Evolutionary conservation across 2,113 vertebrate genomes (phyloP).

Genomic region (Solenodon paradoxus): DNA sequence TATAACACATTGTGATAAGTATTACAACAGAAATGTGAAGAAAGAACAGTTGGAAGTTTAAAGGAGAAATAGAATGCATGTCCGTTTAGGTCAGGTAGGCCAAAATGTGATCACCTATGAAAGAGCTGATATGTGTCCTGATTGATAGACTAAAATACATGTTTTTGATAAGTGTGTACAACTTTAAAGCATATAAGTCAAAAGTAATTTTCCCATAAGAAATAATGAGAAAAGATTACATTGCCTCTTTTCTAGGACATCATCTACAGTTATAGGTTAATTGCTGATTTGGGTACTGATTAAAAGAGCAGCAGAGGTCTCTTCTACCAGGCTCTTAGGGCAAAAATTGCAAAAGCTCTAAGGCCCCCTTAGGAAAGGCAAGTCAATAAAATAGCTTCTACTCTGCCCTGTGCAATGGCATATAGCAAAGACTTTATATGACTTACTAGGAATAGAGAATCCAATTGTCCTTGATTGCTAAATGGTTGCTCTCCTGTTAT

Average conservation of each 20-base stretch:
- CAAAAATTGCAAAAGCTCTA: conserved; percentile 40
- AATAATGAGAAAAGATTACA: conserved; percentile 57
- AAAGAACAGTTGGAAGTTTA: not conserved
- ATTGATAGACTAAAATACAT: not conserved
- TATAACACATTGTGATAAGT: not conserved
- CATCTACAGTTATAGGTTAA: conserved; percentile 61
- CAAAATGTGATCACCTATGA: not conserved
- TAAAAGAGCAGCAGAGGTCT: conserved; percentile 59
- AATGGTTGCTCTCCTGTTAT: not conserved
- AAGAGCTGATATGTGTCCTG: not conserved
- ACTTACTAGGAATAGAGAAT: not conserved
- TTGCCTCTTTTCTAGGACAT: conserved; percentile 58
- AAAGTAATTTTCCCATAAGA: conserved; percentile 51
- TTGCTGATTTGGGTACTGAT: conserved; percentile 62
- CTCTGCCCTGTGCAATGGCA: not conserved
- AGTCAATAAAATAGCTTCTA: conserved; percentile 46
- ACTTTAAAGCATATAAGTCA: conserved; percentile 21
- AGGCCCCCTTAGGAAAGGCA: not conserved
- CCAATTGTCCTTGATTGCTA: conserved; percentile 4
- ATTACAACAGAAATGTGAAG: conserved; percentile 2
- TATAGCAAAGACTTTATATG: not conserved
- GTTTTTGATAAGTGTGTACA: conserved; percentile 32
- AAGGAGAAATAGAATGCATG: not conserved
- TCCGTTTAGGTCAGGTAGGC: not conserved
- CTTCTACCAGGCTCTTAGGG: not conserved